These are phyloP conservation scores for Trissoscelio sp. DNA, from an alignment of 2,888 invertebrate genomes.

Conservation along the genomic window DNA sequence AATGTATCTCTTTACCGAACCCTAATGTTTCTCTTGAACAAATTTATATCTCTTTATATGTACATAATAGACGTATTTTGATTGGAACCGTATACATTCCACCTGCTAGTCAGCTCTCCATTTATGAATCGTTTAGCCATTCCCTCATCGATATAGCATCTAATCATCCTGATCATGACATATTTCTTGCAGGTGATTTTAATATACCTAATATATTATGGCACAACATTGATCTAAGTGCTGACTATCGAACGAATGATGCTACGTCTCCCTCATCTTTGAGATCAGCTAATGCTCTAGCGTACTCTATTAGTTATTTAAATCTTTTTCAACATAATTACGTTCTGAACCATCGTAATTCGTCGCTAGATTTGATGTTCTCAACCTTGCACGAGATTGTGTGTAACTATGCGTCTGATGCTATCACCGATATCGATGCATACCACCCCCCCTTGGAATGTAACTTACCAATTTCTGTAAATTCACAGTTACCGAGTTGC, in stretches of 20 bases:
- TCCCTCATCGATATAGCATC: too few relatives aligned
- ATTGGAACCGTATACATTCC: conserved; percentile 23
- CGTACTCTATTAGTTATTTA: conserved; percentile 3
- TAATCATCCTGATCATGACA: neutral
- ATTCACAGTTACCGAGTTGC: neutral
- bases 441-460: conserved; percentile 14
- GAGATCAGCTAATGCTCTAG: neutral
- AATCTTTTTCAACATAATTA: conserved; percentile 18
- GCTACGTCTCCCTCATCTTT: neutral
- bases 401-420: neutral
- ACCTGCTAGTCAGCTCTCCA: neutral
- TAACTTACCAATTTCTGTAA: neutral
- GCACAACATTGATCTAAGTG: neutral
- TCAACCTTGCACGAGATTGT: neutral
- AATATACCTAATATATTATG: conserved; percentile 14
- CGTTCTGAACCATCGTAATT: neutral
- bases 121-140: neutral
- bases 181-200: conserved; percentile 14
- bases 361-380: conserved; percentile 8
- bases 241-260: neutral
- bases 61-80: neutral
- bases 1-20: conserved; percentile 11
- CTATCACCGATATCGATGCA: neutral
- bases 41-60: neutral
- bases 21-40: conserved; percentile 1